Conservation (phyloP, 2,113 vertebrate genomes). For the Callionymus lyra region DNA sequence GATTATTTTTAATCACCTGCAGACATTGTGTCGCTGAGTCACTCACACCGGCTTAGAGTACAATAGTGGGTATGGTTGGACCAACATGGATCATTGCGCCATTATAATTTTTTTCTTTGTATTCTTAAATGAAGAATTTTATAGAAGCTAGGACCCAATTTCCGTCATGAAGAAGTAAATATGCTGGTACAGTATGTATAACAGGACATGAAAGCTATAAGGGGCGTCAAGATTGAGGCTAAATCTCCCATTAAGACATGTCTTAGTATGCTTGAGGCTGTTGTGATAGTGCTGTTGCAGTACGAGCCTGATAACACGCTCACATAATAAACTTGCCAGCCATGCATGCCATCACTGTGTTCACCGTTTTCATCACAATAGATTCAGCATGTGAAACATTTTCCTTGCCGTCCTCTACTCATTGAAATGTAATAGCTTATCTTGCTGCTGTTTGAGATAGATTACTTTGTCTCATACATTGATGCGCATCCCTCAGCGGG, state of each 20-base stretch:
- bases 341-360: constrained; percentile 3
- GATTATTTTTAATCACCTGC: constrained; percentile 1
- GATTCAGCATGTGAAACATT: constrained; percentile 3
- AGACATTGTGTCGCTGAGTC: constrained; percentile 13
- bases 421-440: constrained; percentile 27
- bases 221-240: too few species aligned
- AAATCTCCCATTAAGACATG: neutral
- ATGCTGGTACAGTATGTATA: too few species aligned
- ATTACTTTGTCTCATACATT: constrained; percentile 20
- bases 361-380: constrained; percentile 3
- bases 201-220: too few species aligned
- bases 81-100: too few species aligned
- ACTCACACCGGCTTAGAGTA: too few species aligned
- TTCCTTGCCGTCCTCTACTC: constrained; percentile 31
- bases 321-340: constrained; percentile 5
- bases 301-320: constrained; percentile 7
- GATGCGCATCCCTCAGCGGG: constrained; percentile 9
- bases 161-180: too few species aligned
- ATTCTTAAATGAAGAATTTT: too few species aligned
- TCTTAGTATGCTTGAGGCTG: too few species aligned
- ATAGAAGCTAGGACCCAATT: too few species aligned
- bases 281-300: neutral
- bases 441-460: constrained; percentile 10
- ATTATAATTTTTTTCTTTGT: too few species aligned
- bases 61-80: too few species aligned